These are phyloP conservation scores for Lophotriccus pileatus DNA, from an alignment of 2,797 vertebrate species.

Conservation along the genomic window DNA sequence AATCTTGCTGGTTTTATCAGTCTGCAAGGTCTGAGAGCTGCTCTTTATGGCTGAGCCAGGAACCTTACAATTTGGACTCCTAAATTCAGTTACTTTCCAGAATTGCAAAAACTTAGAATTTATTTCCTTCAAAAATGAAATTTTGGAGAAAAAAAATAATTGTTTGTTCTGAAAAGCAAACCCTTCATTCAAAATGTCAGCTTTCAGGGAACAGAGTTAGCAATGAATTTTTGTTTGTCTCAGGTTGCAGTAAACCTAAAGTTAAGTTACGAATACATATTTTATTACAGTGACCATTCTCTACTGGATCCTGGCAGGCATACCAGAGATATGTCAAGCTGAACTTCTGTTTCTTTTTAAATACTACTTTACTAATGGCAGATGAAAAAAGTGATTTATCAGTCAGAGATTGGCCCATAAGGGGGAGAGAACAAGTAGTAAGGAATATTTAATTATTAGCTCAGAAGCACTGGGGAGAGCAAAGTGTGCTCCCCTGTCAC, in stretches of 20 bases:
- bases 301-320: not conserved
- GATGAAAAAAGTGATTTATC: not conserved
- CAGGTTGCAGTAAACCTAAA: not conserved
- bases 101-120: not conserved
- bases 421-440: not conserved
- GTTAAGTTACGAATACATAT: not conserved
- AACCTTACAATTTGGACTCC: not conserved
- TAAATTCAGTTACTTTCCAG: not conserved
- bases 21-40: not conserved
- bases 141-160: not conserved
- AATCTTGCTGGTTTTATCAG: not conserved
- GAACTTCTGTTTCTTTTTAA: not conserved
- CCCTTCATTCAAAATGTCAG: not conserved
- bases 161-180: not conserved
- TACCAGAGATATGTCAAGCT: not conserved
- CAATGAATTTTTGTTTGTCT: not conserved
- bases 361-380: not conserved
- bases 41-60: not conserved
- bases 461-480: not conserved
- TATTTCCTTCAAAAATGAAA: not conserved
- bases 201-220: not conserved
- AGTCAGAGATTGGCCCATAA: not conserved
- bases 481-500: accelerated
- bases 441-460: not conserved
- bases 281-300: not conserved